A percentile compares a stretch with the other conserved stretches of the same genome.
phyloP scores from a whole-genome alignment of 2,797 vertebrate genomes.

The Remorina albescens region DNA sequence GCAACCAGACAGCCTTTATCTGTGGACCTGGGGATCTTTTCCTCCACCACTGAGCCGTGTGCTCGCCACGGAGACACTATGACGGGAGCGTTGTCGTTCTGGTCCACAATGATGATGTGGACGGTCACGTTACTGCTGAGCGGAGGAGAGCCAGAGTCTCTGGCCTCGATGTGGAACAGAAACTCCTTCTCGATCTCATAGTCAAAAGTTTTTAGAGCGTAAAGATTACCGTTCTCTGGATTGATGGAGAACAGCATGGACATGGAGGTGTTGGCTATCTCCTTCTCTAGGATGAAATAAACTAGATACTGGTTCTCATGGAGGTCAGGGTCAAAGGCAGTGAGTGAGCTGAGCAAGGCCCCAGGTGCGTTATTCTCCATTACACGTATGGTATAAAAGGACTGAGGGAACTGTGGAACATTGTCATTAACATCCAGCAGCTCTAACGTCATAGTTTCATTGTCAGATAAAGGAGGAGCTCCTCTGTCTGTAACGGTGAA shows the following conservation, averaged over 20 bases:
- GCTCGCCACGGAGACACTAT: conserved; percentile 77
- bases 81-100: conserved; percentile 77
- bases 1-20: conserved; percentile 76
- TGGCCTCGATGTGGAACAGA: conserved; percentile 76
- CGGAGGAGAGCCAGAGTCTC: conserved; percentile 77
- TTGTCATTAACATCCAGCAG: conserved; percentile 86
- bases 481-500: conserved; percentile 81
- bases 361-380: conserved; percentile 80
- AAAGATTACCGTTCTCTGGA: conserved; percentile 76
- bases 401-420: conserved; percentile 76
- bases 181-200: conserved; percentile 76
- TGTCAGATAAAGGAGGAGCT: conserved; percentile 72
- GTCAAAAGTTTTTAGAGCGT: conserved; percentile 76
- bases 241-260: conserved; percentile 79
- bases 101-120: conserved; percentile 74
- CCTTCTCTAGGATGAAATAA: conserved; percentile 79
- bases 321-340: conserved; percentile 78
- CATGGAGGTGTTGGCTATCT: conserved; percentile 75
- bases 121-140: conserved; percentile 77
- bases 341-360: conserved; percentile 70
- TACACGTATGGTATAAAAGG: conserved; percentile 76
- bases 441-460: conserved; percentile 72
- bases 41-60: conserved; percentile 66
- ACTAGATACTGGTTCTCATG: conserved; percentile 80
- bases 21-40: conserved; percentile 66